Conservation (phyloP, 1,140 invertebrate species). For the Lysiphlebus fabarum region DNA sequence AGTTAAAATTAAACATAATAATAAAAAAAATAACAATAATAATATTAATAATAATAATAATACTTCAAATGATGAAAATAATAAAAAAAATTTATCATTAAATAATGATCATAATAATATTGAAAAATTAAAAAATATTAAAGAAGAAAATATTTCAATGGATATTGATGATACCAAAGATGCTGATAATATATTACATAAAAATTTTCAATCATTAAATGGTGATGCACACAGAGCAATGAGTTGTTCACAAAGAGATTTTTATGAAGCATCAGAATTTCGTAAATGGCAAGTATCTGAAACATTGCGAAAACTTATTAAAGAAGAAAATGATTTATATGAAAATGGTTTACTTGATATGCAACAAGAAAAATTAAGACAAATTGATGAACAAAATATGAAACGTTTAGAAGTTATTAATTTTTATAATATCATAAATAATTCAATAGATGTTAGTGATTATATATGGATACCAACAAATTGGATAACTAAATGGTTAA, state of each 20-base stretch:
- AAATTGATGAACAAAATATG: slow-evolving; percentile 52
- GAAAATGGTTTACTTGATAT: slow-evolving; percentile 46
- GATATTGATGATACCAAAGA: slow-evolving; percentile 8
- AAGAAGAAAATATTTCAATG: not conserved
- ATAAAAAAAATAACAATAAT: slow-evolving; percentile 1
- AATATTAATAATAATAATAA: not conserved
- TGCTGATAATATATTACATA: slow-evolving; percentile 24
- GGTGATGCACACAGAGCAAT: slow-evolving; percentile 48
- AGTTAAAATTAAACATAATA: slow-evolving; percentile 1
- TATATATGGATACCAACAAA: slow-evolving; percentile 57
- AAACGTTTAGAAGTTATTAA: slow-evolving; percentile 48
- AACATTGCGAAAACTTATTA: slow-evolving; percentile 43
- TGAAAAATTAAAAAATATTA: not conserved
- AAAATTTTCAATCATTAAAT: slow-evolving; percentile 43
- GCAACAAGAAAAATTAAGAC: slow-evolving; percentile 54
- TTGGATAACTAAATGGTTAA: slow-evolving; percentile 55
- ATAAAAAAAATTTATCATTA: too few species aligned
- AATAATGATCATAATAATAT: not conserved
- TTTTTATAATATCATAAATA: slow-evolving; percentile 42
- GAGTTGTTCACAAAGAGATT: slow-evolving; percentile 46
- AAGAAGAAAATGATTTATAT: slow-evolving; percentile 46
- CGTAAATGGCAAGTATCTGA: slow-evolving; percentile 46
- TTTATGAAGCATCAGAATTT: slow-evolving; percentile 49
- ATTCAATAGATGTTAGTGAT: slow-evolving; percentile 30
- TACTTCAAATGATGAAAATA: not conserved